These are phyloP conservation scores for Stratiolaelaps scimitus DNA, from an alignment of 1,140 invertebrate genomes.

Conservation along the genomic window DNA sequence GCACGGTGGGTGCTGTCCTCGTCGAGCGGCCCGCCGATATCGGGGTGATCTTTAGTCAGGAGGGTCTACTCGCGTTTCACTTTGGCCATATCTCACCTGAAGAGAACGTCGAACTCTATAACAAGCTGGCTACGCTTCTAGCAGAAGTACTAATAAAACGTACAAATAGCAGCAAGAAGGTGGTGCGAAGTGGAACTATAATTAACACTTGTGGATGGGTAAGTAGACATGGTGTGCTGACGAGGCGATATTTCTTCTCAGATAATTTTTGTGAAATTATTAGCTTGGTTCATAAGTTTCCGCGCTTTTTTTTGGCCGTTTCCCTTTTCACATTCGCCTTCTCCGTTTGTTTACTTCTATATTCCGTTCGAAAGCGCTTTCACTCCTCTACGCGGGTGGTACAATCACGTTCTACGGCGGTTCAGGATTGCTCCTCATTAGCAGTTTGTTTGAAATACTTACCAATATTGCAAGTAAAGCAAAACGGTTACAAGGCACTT, in stretches of 20 bases:
- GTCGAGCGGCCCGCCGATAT: conserved; percentile 79
- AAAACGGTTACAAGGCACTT: conserved; percentile 43
- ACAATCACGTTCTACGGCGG: too few species aligned
- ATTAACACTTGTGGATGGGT: conserved; percentile 98
- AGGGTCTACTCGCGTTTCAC: conserved; percentile 81
- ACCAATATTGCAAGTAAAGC: not conserved
- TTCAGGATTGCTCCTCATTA: too few species aligned
- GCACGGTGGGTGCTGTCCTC: conserved; percentile 72
- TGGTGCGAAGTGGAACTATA: conserved; percentile 68
- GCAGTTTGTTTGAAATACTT: conserved; percentile 6
- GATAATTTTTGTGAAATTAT: too few species aligned
- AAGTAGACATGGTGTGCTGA: too few species aligned
- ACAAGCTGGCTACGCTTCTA: conserved; percentile 65
- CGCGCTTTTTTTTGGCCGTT: too few species aligned
- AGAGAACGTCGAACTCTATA: conserved; percentile 69
- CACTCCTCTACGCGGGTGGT: too few species aligned
- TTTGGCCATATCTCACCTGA: conserved; percentile 71
- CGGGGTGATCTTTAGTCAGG: conserved; percentile 80
- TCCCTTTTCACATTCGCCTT: too few species aligned
- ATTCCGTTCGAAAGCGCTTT: too few species aligned
- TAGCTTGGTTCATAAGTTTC: too few species aligned
- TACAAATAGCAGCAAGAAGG: conserved; percentile 34
- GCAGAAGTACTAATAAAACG: conserved; percentile 58
- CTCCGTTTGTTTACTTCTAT: too few species aligned
- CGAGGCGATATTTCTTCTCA: too few species aligned